Evolutionary conservation across 2,888 invertebrate genomes (phyloP).

Genomic region (Sphecodes monilicornis): DNA sequence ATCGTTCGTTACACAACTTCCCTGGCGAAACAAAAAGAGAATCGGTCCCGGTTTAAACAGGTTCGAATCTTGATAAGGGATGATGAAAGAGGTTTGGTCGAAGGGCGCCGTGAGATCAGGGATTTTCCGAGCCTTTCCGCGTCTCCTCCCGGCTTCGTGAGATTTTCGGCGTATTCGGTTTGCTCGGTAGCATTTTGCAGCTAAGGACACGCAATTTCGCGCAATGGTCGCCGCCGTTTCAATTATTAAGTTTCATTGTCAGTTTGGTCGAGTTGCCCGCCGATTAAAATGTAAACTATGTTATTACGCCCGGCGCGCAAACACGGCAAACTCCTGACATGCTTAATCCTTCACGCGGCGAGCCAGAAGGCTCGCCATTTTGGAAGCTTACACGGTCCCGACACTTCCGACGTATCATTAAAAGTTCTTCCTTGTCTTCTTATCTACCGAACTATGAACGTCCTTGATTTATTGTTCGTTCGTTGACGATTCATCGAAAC

Average conservation of each 20-base stretch:
- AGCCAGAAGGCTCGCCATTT: constrained; percentile 26
- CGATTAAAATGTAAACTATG: constrained; percentile 51
- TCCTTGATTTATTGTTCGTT: not conserved
- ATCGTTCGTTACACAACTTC: constrained; percentile 12
- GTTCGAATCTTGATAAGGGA: constrained; percentile 1
- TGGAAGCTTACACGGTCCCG: not conserved
- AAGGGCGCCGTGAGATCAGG: not conserved
- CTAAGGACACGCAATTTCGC: constrained; percentile 30
- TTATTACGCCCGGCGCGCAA: constrained; percentile 43
- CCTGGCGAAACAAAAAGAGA: not conserved
- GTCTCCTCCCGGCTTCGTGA: not conserved
- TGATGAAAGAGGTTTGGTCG: not conserved
- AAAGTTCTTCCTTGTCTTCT: not conserved
- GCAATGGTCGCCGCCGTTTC: constrained; percentile 23
- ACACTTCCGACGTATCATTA: not conserved
- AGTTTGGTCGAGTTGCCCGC: constrained; percentile 32
- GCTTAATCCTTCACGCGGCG: constrained; percentile 26
- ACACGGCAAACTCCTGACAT: constrained; percentile 32
- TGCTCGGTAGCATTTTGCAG: constrained; percentile 15
- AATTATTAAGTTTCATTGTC: constrained; percentile 53
- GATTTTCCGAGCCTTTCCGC: not conserved
- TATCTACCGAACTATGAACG: not conserved
- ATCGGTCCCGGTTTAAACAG: not conserved
- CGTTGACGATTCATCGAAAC: not conserved
- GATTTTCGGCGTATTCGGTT: constrained; percentile 9